Evolutionary conservation across 2,113 vertebrate species (phyloP).

Genomic region (Neotragus pygmaeus): DNA sequence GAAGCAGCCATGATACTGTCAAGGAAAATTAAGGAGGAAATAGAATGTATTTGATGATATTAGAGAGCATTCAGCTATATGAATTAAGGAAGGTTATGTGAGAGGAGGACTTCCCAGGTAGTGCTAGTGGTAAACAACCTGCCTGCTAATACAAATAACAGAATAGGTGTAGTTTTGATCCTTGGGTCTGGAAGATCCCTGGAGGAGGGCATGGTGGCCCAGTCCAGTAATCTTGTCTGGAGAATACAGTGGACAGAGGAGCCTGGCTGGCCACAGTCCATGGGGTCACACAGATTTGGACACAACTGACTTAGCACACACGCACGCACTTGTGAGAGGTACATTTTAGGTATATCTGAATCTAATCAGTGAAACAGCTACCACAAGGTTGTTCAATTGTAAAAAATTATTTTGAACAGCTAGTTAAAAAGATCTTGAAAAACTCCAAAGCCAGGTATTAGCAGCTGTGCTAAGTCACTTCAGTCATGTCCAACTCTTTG

Average conservation of each 20-base stretch:
- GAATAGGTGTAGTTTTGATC: not conserved
- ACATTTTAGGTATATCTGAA: not conserved
- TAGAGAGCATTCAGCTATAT: not conserved
- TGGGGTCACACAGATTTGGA: not conserved
- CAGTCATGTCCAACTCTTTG: not conserved
- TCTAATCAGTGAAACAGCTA: not conserved
- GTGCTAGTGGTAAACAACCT: not conserved
- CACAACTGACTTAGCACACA: not conserved
- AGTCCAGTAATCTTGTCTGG: not conserved
- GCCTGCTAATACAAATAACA: not conserved
- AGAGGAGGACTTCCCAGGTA: not conserved
- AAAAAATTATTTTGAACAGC: not conserved
- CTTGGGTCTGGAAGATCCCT: not conserved
- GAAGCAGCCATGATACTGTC: not conserved
- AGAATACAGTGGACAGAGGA: not conserved
- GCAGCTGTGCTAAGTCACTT: not conserved
- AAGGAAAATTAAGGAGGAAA: not conserved
- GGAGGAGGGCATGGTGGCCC: not conserved
- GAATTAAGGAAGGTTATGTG: not conserved
- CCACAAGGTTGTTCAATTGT: not conserved
- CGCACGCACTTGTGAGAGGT: not conserved
- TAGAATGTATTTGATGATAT: not conserved
- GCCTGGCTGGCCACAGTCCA: not conserved
- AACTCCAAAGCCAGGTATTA: not conserved
- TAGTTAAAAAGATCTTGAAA: not conserved